phyloP scores from a whole-genome alignment of 2,888 invertebrate species.

The Pandemis cinnamomeana region DNA sequence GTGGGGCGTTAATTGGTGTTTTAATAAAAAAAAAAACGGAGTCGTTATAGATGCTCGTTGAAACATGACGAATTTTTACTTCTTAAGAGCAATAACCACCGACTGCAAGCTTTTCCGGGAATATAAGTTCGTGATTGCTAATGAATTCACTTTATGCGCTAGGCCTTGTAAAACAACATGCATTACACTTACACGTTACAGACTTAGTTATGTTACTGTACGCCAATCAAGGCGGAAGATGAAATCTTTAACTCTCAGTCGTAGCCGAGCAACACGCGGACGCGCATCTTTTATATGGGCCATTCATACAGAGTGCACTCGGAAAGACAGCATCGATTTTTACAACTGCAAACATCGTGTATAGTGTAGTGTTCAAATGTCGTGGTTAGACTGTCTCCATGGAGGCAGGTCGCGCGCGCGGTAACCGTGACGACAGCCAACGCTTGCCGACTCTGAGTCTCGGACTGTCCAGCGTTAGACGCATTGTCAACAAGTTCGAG shows the following conservation, averaged over 20 bases:
- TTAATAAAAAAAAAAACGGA: not conserved
- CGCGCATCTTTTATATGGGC: constrained; percentile 59
- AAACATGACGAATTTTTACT: constrained; percentile 26
- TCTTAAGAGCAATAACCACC: constrained; percentile 6
- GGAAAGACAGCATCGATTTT: constrained; percentile 58
- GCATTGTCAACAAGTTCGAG: constrained; percentile 81
- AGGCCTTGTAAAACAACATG: constrained; percentile 32
- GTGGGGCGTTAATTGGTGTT: constrained; percentile 18
- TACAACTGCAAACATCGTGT: constrained; percentile 46
- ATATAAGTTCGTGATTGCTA: constrained; percentile 43
- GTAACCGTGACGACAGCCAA: constrained; percentile 77
- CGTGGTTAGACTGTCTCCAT: constrained; percentile 72
- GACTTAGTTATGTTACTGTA: constrained; percentile 57
- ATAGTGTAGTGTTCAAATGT: constrained; percentile 57
- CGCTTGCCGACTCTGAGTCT: constrained; percentile 73
- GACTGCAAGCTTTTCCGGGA: constrained; percentile 49
- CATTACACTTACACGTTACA: constrained; percentile 46
- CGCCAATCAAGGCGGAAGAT: constrained; percentile 52
- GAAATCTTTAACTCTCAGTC: constrained; percentile 61
- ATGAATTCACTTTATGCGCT: constrained; percentile 3
- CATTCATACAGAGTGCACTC: constrained; percentile 60
- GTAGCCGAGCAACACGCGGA: constrained; percentile 57
- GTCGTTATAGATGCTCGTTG: constrained; percentile 18
- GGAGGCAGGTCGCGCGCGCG: constrained; percentile 72
- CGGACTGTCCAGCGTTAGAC: constrained; percentile 76